Percentiles rank a stretch among this genome's conserved stretches.
Evolutionary conservation across 2,797 vertebrate species (phyloP).

Genomic region (Otus scops): DNA sequence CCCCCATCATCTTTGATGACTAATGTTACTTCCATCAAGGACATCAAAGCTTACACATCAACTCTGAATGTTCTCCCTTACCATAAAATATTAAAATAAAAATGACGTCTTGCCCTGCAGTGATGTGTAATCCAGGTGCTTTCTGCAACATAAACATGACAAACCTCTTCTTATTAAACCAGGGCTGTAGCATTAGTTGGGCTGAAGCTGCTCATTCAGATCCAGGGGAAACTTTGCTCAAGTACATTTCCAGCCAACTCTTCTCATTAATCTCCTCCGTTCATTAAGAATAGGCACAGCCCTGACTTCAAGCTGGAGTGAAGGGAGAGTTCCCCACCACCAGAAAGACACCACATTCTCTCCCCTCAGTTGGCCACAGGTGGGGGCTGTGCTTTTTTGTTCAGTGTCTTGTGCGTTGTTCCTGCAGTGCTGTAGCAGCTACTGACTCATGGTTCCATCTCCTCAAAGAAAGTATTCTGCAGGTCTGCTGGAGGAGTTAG

Average conservation of each 20-base stretch:
- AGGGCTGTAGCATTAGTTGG: background rate
- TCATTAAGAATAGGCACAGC: background rate
- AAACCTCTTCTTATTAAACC: background rate
- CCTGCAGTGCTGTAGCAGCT: background rate
- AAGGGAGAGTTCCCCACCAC: background rate
- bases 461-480: background rate
- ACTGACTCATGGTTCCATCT: background rate
- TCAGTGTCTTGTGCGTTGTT: background rate
- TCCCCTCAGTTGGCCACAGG: background rate
- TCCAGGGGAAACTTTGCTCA: background rate
- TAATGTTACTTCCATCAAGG: conserved; percentile 77
- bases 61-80: conserved; percentile 87
- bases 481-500: background rate
- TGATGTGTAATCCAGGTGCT: conserved; percentile 39
- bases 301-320: fast-evolving
- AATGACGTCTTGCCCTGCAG: conserved; percentile 45
- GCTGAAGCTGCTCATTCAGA: background rate
- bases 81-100: conserved; percentile 92
- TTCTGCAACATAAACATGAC: background rate
- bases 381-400: background rate
- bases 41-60: conserved; percentile 90
- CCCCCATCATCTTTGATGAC: conserved; percentile 74
- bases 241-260: background rate
- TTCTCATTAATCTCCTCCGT: background rate
- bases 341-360: background rate